Evolutionary conservation across 2,113 vertebrate genomes (phyloP), one percentile per base, ranked within the genome.

Genomic region (Gila orcuttii): DNA sequence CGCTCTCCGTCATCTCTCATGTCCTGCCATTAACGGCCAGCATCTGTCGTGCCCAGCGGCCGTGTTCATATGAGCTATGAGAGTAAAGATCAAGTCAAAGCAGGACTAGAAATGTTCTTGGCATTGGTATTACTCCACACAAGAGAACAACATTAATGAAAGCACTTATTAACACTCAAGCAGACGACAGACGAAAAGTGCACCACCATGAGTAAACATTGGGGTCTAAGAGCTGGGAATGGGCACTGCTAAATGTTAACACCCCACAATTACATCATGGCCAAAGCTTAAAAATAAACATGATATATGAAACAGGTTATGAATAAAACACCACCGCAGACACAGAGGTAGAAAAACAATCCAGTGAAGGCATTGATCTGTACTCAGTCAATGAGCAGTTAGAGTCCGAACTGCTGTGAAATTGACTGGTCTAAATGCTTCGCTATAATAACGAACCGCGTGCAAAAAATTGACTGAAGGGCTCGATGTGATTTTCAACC

Each of bases 151-250:
- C 23, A n/a, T 11, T n/a, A 42, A 25, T 45, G 11, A 76, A 28
- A 52, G 15, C 2, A 19, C 25, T n/a, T 15, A 74, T 74, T 52
- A 76, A 52, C 47, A 4, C n/a, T 17, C 7, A 28, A 28, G 47
- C 74, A 76, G 45, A 52, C n/a, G 25, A 17, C 62, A 31, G 28
- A 74, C 15, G 13, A 42, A 60, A 83, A n/a, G n/a, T 6, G 23
- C 33, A 83, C 52, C 74, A 25, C 81, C 64, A 87, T 79, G 23
- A n/a, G 81, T 87, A 87, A 87, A 79, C 80, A 86, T 76, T 28
- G 15, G 42, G 21, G 71, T 23, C 74, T 82, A 11, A 21, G 45
- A 36, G 28, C 52, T 33, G 31, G 28, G 5, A 77, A 8, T 76
- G 74, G 28, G 28, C 15, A 33, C 28, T 57, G 28, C 31, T 55